These are phyloP conservation scores for Phallusia fumigata DNA, from an alignment of 23 tunicate genomes.

Conservation along the genomic window DNA sequence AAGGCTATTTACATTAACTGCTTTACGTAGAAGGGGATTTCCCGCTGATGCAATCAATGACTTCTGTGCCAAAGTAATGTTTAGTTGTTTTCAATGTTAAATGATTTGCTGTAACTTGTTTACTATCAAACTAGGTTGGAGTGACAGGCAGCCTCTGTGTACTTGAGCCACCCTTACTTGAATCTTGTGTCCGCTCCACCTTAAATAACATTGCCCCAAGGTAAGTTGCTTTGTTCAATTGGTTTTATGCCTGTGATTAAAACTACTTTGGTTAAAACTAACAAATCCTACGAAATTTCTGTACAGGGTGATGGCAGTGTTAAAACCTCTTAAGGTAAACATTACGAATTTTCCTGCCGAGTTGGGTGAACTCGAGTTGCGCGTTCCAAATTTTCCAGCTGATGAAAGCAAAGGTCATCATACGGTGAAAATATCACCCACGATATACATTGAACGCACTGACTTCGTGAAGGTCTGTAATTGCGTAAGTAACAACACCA, in stretches of 20 bases:
- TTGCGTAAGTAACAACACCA: not conserved
- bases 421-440: constrained; percentile 21
- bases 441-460: constrained; percentile 60
- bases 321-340: constrained; percentile 73
- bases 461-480: constrained; percentile 44
- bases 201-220: constrained; percentile 79
- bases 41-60: constrained; percentile 91
- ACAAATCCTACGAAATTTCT: too few species aligned
- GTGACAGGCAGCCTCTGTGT: constrained; percentile 79
- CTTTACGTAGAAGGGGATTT: constrained; percentile 91
- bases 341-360: constrained; percentile 70
- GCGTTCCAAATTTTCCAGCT: constrained; percentile 82
- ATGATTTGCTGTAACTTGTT: not conserved
- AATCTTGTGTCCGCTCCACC: constrained; percentile 70
- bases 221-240: constrained; percentile 11
- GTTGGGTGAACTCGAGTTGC: constrained; percentile 12
- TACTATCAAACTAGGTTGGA: constrained; percentile 42
- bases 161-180: constrained; percentile 79
- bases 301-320: constrained; percentile 72
- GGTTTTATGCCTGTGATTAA: too few species aligned
- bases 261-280: not conserved
- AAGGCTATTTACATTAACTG: constrained; percentile 82
- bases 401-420: constrained; percentile 65
- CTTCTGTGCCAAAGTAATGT: constrained; percentile 75
- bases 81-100: too few species aligned